A percentile compares a stretch with the other conserved stretches of the same genome.
Evolutionary conservation across 92 coral and sea anemone species (phyloP).

Genomic region (Isaurus tuberculatus): DNA sequence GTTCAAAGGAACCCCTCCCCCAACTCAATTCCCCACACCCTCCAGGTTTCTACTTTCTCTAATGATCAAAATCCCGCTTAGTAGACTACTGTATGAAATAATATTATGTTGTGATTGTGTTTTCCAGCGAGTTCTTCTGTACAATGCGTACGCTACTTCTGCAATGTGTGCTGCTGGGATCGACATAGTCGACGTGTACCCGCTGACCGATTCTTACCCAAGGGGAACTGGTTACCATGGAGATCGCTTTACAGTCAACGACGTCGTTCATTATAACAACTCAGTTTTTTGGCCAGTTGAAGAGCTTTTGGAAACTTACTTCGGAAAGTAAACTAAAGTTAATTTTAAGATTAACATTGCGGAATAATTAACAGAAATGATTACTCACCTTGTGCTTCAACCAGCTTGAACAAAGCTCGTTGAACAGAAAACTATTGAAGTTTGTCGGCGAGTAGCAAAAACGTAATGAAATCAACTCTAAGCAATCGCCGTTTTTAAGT

Average conservation of each 20-base stretch:
- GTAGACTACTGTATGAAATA: no score
- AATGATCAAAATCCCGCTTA: no score
- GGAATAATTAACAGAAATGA: not conserved
- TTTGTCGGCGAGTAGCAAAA: no score
- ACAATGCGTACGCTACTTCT: slow-evolving; percentile 60
- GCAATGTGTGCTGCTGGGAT: slow-evolving; percentile 63
- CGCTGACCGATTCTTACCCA: slow-evolving; percentile 64
- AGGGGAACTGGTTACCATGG: slow-evolving; percentile 63
- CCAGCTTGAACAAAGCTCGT: no score
- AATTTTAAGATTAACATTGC: not conserved
- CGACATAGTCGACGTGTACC: slow-evolving; percentile 59
- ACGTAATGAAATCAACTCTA: no score
- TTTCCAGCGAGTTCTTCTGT: slow-evolving; percentile 57
- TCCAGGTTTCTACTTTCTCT: no score
- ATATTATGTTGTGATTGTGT: not conserved
- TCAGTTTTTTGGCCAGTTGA: slow-evolving; percentile 55
- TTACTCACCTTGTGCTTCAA: no score
- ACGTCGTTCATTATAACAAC: slow-evolving; percentile 54
- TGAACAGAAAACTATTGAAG: no score
- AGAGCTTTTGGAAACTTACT: slow-evolving; percentile 46
- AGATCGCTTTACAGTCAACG: slow-evolving; percentile 53
- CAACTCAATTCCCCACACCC: no score
- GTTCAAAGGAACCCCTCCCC: no score
- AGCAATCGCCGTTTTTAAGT: no score
- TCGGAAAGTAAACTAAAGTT: not conserved